These are phyloP conservation scores for Bhutanitis thaidina DNA, from an alignment of 2,888 invertebrate species.

Conservation along the genomic window DNA sequence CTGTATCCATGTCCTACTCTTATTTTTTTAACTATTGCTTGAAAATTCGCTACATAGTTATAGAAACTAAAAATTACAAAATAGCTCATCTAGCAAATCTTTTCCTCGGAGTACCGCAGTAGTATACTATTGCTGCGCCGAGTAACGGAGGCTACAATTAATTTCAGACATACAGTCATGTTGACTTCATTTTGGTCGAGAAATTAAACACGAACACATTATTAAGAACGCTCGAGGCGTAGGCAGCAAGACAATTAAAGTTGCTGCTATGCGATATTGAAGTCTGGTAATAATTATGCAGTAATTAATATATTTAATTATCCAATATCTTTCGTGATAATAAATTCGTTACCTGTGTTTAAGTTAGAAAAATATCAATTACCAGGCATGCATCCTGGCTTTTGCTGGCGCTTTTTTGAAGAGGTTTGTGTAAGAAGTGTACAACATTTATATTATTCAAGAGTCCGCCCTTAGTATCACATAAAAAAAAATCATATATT, in stretches of 20 bases:
- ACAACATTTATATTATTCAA: no score
- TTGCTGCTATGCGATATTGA: conserved; percentile 14
- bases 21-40: no score
- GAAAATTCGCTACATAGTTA: no score
- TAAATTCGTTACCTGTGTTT: no score
- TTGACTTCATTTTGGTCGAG: conserved; percentile 47
- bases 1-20: no score
- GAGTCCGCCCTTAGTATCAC: no score
- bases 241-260: conserved; percentile 20
- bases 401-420: no score
- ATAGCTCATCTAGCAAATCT: conserved; percentile 6
- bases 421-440: no score
- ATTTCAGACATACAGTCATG: conserved; percentile 54
- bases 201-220: conserved; percentile 54
- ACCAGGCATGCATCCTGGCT: no score
- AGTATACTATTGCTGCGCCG: conserved; percentile 46
- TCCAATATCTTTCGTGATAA: no score
- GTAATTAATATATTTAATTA: neutral
- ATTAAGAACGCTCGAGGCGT: conserved; percentile 32
- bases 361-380: no score
- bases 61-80: neutral
- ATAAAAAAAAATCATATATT: no score
- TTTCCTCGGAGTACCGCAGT: conserved; percentile 4
- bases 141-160: conserved; percentile 59
- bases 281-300: neutral